Base-by-base conservation (phyloP, 2,888 invertebrate species). In the Zeuzera pyrina region DNA sequence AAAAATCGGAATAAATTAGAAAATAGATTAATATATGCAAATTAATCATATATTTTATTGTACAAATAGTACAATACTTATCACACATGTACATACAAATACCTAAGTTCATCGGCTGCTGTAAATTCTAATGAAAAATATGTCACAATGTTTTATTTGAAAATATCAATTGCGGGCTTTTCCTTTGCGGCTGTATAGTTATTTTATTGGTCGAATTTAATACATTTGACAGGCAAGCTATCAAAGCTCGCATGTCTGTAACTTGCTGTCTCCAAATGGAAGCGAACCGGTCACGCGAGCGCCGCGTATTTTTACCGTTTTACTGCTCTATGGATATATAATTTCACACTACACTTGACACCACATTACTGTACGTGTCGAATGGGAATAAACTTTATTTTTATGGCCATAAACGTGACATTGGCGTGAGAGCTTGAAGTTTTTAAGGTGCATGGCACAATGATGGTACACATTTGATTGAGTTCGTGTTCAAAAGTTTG, bases 291-390 rank as follows among this genome's bases (percentile, higher is more conserved):
- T 49, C 78, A 77, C 78, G 79, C 79, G 53, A 78, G 29, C 54
- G 25, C 36, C 45, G 36, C 53, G 47, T 61, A 55, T 53, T 54
- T 27, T 32, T 54, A 49, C 50, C 51, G 51, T 45, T 43, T 43
- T 15, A 49, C 47, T 38, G 47, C 52, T 68, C 63, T 55, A 14
- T 41, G 58, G 58, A 67, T 74, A 72, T 71, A 72, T 72, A 74
- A 72, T 74, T 73, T 76, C 66, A 77, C 78, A 78, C 78, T 68
- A 67, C 60, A 46, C 67, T 64, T 60, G 63, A 74, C 72, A 69
- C 77, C 62, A 60, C 51, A 60, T 60, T 62, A 52, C 50, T 45
- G 58, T 37, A 42, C 37, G 15, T 30, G 8, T 3, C 5, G 10
- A 48, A 39, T 41, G 6, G 54, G 52, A 56, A 47, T 50, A 47